Evolutionary conservation across 1,140 invertebrate species (phyloP), one percentile per base, ranked within the genome.

Genomic region (Homalodisca vitripennis): DNA sequence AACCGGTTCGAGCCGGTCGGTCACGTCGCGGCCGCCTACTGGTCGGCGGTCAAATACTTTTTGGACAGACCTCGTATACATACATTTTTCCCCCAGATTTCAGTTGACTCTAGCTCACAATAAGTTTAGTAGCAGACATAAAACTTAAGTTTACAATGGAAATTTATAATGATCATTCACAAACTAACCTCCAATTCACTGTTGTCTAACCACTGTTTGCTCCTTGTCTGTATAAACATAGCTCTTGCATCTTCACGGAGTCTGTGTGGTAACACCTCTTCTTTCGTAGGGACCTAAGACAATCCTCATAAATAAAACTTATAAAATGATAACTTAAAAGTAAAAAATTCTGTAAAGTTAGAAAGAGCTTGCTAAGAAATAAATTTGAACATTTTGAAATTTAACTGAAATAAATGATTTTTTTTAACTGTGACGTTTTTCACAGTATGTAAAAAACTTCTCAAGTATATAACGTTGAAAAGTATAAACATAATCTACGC

Each of bases 161-260:
- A n/a, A 12, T 12, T 46, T 20, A 20, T 20, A 51, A 51, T 51
- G 63, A 55, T 72, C n/a, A n/a, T n/a, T n/a, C n/a, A n/a, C n/a
- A 41, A 53, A 1, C 27, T 53, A 74, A 86, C 84, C 79, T 93
- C 93, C 32, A 97, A 78, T 80, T 97, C 95, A 75, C 91, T 88
- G 79, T 94, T 93, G 79, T 95, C 91, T 24, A 97, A 78, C 6
- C 97, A 80, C 76, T 94, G 88, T 73, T 88, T 85, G 69, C 91
- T 94, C 78, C 90, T 88, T 75, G 91, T 86, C 80, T 96, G 91
- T 26, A 97, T 78, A 78, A 96, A 93, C 55, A 92, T 83, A 13
- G 92, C 91, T 75, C 93, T 82, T 0, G 93, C 92, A 80, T 96
- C 93, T 79, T 94, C 92, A 53, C 92, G 82, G n/a, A 95, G 78